Conservation (phyloP, 2,113 vertebrate genomes). For the Meriones unguiculatus region DNA sequence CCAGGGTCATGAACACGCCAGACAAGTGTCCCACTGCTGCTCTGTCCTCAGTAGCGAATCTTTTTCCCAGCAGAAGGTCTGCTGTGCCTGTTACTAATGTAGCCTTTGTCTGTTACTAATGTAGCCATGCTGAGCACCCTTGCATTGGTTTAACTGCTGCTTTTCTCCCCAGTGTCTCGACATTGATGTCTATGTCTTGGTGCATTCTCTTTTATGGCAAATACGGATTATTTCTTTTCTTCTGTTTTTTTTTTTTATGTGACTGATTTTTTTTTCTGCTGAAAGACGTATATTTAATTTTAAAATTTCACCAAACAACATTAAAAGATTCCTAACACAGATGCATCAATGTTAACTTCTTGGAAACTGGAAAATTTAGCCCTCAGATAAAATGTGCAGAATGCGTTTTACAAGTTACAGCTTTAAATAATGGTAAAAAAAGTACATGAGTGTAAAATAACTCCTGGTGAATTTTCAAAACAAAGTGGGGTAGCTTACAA, state of each 20-base stretch:
- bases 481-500: background rate
- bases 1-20: background rate
- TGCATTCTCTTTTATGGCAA: too few relatives aligned
- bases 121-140: background rate
- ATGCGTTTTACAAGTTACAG: conserved; percentile 39
- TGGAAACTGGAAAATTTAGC: background rate
- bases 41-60: background rate
- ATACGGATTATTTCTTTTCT: too few relatives aligned
- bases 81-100: background rate
- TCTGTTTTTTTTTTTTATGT: too few relatives aligned
- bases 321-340: background rate
- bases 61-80: background rate
- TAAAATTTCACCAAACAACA: background rate
- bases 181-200: too few relatives aligned
- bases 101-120: background rate
- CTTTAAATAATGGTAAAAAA: conserved; percentile 64
- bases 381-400: conserved; percentile 43
- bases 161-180: background rate
- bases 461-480: background rate
- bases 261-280: too few relatives aligned
- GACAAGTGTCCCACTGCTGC: background rate
- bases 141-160: background rate
- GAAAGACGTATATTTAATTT: too few relatives aligned
- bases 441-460: conserved; percentile 56
- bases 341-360: background rate